phyloP scores from a whole-genome alignment of 2,888 invertebrate genomes.

The Aspidiotus destructor region DNA sequence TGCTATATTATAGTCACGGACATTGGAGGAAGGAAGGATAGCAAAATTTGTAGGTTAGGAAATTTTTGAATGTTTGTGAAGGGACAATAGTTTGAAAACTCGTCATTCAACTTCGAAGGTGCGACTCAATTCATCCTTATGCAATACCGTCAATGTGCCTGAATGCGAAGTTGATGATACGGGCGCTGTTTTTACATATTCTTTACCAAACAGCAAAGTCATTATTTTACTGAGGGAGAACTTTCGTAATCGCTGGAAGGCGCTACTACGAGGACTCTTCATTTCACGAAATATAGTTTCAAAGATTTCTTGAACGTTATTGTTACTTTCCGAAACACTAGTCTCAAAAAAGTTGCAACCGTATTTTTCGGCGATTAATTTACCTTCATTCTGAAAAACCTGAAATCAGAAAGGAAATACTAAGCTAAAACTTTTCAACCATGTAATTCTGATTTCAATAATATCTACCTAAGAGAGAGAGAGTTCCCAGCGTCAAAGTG shows the following conservation, averaged over 20 bases:
- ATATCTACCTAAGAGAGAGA: neutral
- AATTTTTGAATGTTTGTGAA: too few relatives aligned
- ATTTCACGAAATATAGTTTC: constrained; percentile 60
- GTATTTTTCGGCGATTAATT: constrained; percentile 55
- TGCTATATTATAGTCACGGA: too few relatives aligned
- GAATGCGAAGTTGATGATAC: constrained; percentile 43
- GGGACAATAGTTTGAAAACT: neutral
- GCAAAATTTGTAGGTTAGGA: too few relatives aligned
- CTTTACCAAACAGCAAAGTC: constrained; percentile 56
- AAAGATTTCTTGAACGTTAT: constrained; percentile 62
- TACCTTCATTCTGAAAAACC: constrained; percentile 63
- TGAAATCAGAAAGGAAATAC: constrained; percentile 42
- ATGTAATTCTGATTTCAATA: constrained; percentile 1
- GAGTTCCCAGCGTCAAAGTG: constrained; percentile 3
- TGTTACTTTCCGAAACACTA: constrained; percentile 69
- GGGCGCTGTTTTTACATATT: constrained; percentile 44
- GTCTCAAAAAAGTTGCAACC: constrained; percentile 68
- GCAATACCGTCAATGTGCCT: constrained; percentile 51
- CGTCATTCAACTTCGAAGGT: constrained; percentile 46
- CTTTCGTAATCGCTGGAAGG: constrained; percentile 50
- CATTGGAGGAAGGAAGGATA: too few relatives aligned
- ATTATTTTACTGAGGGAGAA: constrained; percentile 73
- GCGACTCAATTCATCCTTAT: constrained; percentile 50
- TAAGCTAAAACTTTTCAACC: neutral
- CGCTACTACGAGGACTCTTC: constrained; percentile 43